Evolutionary conservation across 2,888 invertebrate species (phyloP), one percentile per base, ranked within the genome.

Genomic region (Eupithecia dodoneata): DNA sequence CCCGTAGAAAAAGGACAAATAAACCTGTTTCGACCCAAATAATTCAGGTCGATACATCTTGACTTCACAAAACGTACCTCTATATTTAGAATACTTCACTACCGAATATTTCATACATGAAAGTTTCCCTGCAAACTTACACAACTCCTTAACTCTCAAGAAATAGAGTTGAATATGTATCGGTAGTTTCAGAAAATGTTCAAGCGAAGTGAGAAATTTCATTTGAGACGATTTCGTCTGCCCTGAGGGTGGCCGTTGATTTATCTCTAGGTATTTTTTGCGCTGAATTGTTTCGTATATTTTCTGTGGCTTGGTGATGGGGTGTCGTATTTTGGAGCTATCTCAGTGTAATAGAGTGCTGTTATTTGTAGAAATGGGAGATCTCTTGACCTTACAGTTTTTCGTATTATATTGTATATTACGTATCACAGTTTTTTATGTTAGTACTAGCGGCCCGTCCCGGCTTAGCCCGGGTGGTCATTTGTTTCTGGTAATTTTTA

Each of bases 211-310:
- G 89, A 90, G 92, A 94, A 94, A 94, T 93, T 94, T 94, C 92
- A 93, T 94, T 94, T 93, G 92, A 90, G 93, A 91, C 92, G 91
- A 92, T 93, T 93, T 90, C 88, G 89, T 92, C 92, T 88, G 87
- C 91, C 93, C 91, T 84, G 44, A 86, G 88, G 88, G 63, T 12
- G 80, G 84, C 79, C 85, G 87, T 91, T 93, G 94, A 94, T 93
- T 94, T 94, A 93, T 92, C 87, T 87, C 83, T 78, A 82, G 87
- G 87, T 55, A 85, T 87, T 87, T 88, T 87, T 87, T 89, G 82
- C 83, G 82, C 83, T 81, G 83, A 84, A 83, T 80, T 85, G 82
- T 85, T 82, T 85, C 76, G 75, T 79, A 63, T 81, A 75, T 79
- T 78, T 76, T 69, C n/a, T 55, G 71, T 55, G 65, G 66, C 74